Evolutionary conservation across 35 echinoderm and acorn worm genomes (phyloP), one percentile per base, ranked within the genome.

Genomic region (Ptychodera flava): DNA sequence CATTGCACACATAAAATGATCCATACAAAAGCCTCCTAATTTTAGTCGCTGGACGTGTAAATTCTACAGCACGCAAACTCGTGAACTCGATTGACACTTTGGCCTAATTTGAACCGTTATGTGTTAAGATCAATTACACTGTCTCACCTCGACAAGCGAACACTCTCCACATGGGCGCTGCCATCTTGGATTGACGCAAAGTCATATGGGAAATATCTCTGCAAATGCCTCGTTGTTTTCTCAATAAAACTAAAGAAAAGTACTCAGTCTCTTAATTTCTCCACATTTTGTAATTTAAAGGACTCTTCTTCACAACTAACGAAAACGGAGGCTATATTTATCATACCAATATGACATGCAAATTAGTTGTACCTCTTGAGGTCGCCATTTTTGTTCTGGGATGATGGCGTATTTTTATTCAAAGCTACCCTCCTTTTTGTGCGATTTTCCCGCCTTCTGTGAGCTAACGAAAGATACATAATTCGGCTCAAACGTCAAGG

Each of bases 301-400:
- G n/a, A n/a, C n/a, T n/a, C n/a, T n/a, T n/a, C n/a, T n/a, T n/a
- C n/a, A n/a, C n/a, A n/a, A 6, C 45, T 64, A 64, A 64, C 45
- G 6, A 6, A 64, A 12, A 12, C 45, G 45, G 22, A 64, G 22
- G 6, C 45, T 64, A 64, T 22, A 12, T 64, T 64, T 12, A 6
- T 64, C 6, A 12, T 64, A 64, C 22, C 45, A 64, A 64, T 6
- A 12, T 64, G 6, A 64, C 22, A 64, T 64, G 45, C 45, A 64
- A 64, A 64, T 64, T 64, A 64, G 45, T 64, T 64, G 45, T 64
- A 64, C 45, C 45, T 64, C 45, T 64, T 64, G 45, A 64, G 45
- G 45, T 64, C 45, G 45, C 45, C 45, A 64, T 64, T 64, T 64
- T 64, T 64, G 45, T 64, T 64, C 45, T 64, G 22, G 6, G 45